Conservation (phyloP, 1,140 invertebrate genomes). For the Coelopa frigida region DNA sequence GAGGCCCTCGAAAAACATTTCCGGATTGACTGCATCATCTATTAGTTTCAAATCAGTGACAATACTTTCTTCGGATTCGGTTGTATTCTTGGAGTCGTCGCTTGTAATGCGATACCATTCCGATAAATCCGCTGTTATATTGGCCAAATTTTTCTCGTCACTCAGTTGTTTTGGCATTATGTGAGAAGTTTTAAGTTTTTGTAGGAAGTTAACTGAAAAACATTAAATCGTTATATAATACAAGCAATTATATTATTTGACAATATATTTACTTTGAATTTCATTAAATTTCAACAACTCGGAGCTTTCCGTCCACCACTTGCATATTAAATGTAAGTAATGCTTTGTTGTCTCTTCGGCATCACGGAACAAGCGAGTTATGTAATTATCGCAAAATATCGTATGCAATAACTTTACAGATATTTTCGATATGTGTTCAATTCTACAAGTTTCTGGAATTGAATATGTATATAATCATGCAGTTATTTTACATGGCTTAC, state of each 20-base stretch:
- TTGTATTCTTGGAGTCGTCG: constrained; percentile 1
- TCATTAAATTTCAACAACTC: constrained; percentile 21
- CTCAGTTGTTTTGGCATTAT: constrained; percentile 31
- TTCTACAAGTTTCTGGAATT: constrained; percentile 19
- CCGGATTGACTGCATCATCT: constrained; percentile 3
- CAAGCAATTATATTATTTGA: neutral
- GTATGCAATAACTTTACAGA: constrained; percentile 29
- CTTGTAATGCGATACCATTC: constrained; percentile 28
- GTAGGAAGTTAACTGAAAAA: constrained; percentile 26
- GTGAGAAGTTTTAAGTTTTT: constrained; percentile 24
- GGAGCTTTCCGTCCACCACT: constrained; percentile 28
- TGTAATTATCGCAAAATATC: constrained; percentile 34
- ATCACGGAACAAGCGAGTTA: constrained; percentile 30
- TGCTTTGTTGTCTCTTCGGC: constrained; percentile 38
- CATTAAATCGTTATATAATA: neutral
- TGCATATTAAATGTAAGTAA: constrained; percentile 30
- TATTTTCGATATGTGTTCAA: constrained; percentile 27
- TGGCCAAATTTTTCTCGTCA: constrained; percentile 23
- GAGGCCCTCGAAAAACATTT: constrained; percentile 19
- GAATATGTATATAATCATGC: neutral
- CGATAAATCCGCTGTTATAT: constrained; percentile 21
- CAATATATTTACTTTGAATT: constrained; percentile 23
- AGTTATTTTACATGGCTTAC: neutral
- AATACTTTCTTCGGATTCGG: neutral
- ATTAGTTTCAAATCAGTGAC: constrained; percentile 8